These are phyloP conservation scores for Myotis vivesi DNA, from an alignment of 2,797 vertebrate genomes.

Conservation along the genomic window DNA sequence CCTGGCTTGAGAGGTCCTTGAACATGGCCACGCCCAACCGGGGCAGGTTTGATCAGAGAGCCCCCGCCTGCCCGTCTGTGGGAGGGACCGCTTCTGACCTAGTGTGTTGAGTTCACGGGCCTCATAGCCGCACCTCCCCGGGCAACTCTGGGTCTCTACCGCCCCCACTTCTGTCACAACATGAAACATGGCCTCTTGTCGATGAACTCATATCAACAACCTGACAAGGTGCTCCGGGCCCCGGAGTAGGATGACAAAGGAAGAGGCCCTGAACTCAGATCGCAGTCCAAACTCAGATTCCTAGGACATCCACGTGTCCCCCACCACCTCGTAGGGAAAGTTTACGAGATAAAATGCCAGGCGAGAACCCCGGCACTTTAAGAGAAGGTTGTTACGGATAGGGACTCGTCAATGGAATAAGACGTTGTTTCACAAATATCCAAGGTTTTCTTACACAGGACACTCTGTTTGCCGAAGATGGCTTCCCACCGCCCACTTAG, in stretches of 20 bases:
- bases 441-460: background rate
- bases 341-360: background rate
- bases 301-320: background rate
- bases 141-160: background rate
- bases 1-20: background rate
- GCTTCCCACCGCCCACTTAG: background rate
- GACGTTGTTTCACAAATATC: background rate
- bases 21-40: background rate
- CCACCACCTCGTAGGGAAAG: background rate
- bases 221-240: background rate
- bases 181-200: background rate
- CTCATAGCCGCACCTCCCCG: background rate
- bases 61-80: background rate
- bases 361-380: background rate
- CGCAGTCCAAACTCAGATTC: background rate
- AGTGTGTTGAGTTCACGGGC: background rate
- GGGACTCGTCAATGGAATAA: background rate
- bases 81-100: background rate
- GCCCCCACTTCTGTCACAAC: background rate
- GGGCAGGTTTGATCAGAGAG: background rate
- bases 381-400: background rate
- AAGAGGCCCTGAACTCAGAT: background rate
- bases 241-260: background rate
- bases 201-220: background rate
- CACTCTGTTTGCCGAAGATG: background rate